These are phyloP conservation scores for Harlomillsia oculata DNA, from an alignment of 1,140 invertebrate species.

Conservation along the genomic window DNA sequence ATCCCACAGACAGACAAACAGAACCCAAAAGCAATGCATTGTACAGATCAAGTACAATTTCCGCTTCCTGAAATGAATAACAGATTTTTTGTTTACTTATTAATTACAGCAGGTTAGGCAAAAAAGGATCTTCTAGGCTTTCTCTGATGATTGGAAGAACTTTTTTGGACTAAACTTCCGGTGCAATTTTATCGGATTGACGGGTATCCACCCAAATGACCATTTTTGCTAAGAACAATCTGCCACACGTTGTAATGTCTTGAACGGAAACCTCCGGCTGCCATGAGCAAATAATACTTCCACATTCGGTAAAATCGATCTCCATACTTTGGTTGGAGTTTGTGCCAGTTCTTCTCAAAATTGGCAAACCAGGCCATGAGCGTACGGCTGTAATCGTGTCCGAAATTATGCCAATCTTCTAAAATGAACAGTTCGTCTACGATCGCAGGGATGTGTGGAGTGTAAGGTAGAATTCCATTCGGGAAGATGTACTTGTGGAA, in stretches of 20 bases:
- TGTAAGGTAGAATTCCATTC: conserved; percentile 28
- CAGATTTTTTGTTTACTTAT: background rate
- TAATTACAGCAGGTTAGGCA: background rate
- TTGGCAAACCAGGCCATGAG: conserved; percentile 32
- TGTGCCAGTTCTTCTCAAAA: conserved; percentile 31
- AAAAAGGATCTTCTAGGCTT: too few relatives aligned
- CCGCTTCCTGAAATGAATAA: background rate
- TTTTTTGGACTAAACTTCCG: too few relatives aligned
- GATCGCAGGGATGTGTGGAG: conserved; percentile 21
- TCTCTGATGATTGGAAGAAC: too few relatives aligned
- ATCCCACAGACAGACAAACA: too few relatives aligned
- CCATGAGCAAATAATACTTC: conserved; percentile 28
- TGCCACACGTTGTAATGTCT: conserved; percentile 28
- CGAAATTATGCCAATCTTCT: conserved; percentile 35
- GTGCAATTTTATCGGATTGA: conserved; percentile 26
- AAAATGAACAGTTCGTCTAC: conserved; percentile 24
- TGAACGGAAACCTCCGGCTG: conserved; percentile 23
- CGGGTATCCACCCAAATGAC: conserved; percentile 26
- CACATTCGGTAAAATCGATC: conserved; percentile 31
- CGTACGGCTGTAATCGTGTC: conserved; percentile 28
- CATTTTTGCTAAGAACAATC: conserved; percentile 31
- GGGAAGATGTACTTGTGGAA: conserved; percentile 33
- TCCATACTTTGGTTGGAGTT: conserved; percentile 19
- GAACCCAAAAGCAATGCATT: too few relatives aligned
- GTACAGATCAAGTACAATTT: too few relatives aligned